Evolutionary conservation across 2,888 invertebrate genomes (phyloP).

Genomic region (Nomada fabriciana): DNA sequence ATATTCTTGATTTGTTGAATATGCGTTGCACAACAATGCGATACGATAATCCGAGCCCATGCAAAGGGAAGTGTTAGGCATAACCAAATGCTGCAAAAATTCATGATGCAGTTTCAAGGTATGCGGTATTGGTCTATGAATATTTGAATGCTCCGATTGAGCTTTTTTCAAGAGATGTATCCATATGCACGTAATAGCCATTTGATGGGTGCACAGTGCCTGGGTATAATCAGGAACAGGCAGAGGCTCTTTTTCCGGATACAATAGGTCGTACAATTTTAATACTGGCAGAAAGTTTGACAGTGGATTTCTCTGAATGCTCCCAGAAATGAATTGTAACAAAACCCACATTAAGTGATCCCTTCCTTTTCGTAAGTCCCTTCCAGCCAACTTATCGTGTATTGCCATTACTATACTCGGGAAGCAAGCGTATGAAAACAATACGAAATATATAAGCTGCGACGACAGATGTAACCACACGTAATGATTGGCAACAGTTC

Average conservation of each 20-base stretch:
- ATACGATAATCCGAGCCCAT: constrained; percentile 96
- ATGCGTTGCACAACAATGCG: constrained; percentile 97
- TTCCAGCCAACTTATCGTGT: constrained; percentile 92
- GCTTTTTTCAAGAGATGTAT: constrained; percentile 98
- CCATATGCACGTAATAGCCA: constrained; percentile 99
- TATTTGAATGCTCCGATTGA: constrained; percentile 92
- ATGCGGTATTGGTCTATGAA: constrained; percentile 91
- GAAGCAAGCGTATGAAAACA: constrained; percentile 97
- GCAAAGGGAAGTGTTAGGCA: constrained; percentile 89
- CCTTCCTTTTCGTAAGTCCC: constrained; percentile 94
- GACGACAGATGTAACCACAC: constrained; percentile 97
- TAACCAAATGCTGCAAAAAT: constrained; percentile 94
- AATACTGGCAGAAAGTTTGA: constrained; percentile 88
- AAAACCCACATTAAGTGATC: constrained; percentile 99
- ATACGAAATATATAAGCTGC: constrained; percentile 96
- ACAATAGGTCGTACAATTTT: constrained; percentile 95
- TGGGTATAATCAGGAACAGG: constrained; percentile 95
- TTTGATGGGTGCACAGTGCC: constrained; percentile 94
- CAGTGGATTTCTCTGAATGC: constrained; percentile 95
- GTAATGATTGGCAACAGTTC: constrained; percentile 89
- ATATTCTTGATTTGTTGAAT: constrained; percentile 96
- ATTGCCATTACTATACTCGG: constrained; percentile 96
- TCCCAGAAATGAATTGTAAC: constrained; percentile 98
- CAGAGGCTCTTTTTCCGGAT: constrained; percentile 95
- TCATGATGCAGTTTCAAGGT: constrained; percentile 93